Conservation (phyloP, 2,113 vertebrate genomes). For the Myotis lucifugus region DNA sequence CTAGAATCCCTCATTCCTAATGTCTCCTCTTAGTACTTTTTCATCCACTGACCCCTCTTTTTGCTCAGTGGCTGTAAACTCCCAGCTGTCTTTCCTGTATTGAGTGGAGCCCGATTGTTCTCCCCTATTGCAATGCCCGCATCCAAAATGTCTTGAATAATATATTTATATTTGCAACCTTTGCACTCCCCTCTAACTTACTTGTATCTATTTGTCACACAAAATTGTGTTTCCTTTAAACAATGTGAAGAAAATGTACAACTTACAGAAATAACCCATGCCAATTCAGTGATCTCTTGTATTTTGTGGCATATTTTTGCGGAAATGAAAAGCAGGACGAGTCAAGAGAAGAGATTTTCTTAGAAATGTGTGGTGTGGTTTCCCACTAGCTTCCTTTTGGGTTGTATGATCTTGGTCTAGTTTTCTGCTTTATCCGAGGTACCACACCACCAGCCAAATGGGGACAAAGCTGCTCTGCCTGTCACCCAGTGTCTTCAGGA, state of each 20-base stretch:
- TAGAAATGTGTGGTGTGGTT: background rate
- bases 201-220: background rate
- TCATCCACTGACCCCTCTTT: background rate
- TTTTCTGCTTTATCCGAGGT: background rate
- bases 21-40: background rate
- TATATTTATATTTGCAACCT: background rate
- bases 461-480: background rate
- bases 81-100: background rate
- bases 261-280: background rate
- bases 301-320: background rate
- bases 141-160: background rate
- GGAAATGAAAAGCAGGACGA: background rate
- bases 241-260: background rate
- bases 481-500: background rate
- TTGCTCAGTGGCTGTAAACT: background rate
- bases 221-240: background rate
- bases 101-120: background rate
- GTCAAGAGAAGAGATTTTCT: background rate
- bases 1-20: background rate
- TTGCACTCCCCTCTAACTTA: background rate
- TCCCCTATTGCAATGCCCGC: background rate
- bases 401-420: background rate
- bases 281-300: background rate
- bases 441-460: background rate
- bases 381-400: background rate